Evolutionary conservation across 2,888 invertebrate genomes (phyloP), one percentile per base, ranked within the genome.

Genomic region (Machimus atricapillus): DNA sequence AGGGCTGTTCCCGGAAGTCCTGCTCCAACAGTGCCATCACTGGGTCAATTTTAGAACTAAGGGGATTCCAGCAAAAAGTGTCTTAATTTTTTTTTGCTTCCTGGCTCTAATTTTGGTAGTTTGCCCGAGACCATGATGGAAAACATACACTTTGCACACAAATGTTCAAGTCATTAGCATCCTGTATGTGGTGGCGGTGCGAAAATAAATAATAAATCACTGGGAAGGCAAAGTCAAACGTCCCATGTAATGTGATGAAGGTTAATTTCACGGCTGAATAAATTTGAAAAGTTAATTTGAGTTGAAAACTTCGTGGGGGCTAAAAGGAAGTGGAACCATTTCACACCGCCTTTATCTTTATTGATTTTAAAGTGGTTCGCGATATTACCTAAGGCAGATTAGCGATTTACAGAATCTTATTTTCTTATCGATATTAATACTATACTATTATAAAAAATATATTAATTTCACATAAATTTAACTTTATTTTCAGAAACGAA

Each of bases 401-500:
- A 16, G 66, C 23, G 27, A 12, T 66, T 27, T 66, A 66, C 12
- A 12, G 23, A n/a, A 34, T 6, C 34, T n/a, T 34, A 34, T 34
- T 34, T 34, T 34, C 34, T 34, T 34, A 34, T 0, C 34, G 66
- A 9, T 66, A 19, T 66, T 66, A 23, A 7, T 1, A 66, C 5
- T 6, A 7, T 37, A 40, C 34, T 76, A 37, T 37, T 31, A 31
- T 31, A 31, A 4, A 16, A n/a, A 76, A 14, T 76, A 76, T 14
- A 14, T 9, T 76, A 37, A 76, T 23, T 23, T 4, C 66, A 34
- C 16, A 31, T 14, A 12, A 34, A 34, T 6, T 16, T 76, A 76
- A 31, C 1, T 76, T 37, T 76, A 23, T 27, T 93, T 93, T 8
- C 94, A 97, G 97, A 92, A 97, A 97, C 93, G 97, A 97, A 93